Base-by-base conservation (phyloP, 64 coral and sea anemone species). In the Montipora efflorescens region DNA sequence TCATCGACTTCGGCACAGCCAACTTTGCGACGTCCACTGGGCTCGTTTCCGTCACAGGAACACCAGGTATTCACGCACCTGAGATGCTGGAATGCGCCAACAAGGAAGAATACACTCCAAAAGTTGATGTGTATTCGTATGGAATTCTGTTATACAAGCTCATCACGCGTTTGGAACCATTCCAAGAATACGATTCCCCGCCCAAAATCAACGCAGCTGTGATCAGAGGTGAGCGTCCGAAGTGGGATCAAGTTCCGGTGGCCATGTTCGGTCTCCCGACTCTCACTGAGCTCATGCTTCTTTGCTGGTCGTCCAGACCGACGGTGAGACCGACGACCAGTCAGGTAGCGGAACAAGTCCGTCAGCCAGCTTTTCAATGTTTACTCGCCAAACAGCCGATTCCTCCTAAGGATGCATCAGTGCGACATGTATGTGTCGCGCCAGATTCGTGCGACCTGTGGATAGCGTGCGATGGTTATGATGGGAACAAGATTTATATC, bases 1-100 rank as follows among this genome's bases (percentile, higher is more conserved):
- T 99, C 61, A 99, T 95, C 51, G 97, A 99, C 79, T 99, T 99
- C 79, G 97, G 97, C 12, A 99, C 97, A 0, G 97, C 97, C 10
- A 95, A 95, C 61, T 99, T 99, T 87, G 94, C 95, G 7, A 94
- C 92, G 0, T 89, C 86, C 4, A 91, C 95, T 5, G 97, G 97
- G 0, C 61, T 96, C 52, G 78, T 89, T 19, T 95, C 94, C 10
- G 50, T 83, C 16, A 81, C 93, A 25, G 97, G 97, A 8, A 94
- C 97, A 7, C 72, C 70, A 5, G 97, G 97, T n/a, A 95, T 87
- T 48, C 81, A 94, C 43, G 97, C 97, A 7, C 97, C 97, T 3
- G 97, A 99, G 83, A 99, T 99, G 97, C 62, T 99, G 47, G 91
- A 96, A 8, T 73, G 87, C 9, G 94, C 91, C 18, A 91, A 90